Evolutionary conservation across 1,140 invertebrate species (phyloP), one percentile per base, ranked within the genome.

Genomic region (Mylabris phalerata): DNA sequence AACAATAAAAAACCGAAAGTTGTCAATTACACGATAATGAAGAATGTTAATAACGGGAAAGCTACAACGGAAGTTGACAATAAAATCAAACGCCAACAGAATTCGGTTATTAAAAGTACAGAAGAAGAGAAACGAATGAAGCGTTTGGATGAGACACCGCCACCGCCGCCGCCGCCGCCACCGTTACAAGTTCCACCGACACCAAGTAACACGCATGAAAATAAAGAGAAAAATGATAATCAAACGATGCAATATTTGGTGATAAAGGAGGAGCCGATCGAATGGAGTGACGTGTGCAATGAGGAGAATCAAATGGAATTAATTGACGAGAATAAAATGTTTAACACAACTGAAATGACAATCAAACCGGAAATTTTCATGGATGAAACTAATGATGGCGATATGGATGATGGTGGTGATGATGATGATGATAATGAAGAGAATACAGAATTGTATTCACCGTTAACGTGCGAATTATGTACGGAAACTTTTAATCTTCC

Each of bases 401-500:
- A 50, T 65, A 62, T 65, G 40, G 39, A 60, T 19, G 19, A 19
- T 19, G 19, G 19, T 19, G 19, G 19, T 19, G 19, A 60, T 38
- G 49, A 50, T 38, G 50, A 61, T 55, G 60, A 58, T n/a, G 50
- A 57, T 49, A 25, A 32, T 32, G 7, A 32, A 25, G 60, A 60
- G 41, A 41, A 55, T 71, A 78, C 80, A 56, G 76, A 79, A 50
- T 73, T 80, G 42, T 88, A 88, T 67, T 85, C 85, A 19, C 85
- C 88, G 40, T 73, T 92, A 50, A 86, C 86, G 3, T 92, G 89
- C 70, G 88, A 91, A 73, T 79, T 90, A 69, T 91, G 89, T 70
- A 86, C 87, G 70, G 86, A 89, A 79, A 88, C 88, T 10, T 92
- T 90, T 71, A 86, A 85, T 50, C 79, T 88, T 66, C 88, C 88